These are phyloP conservation scores for Pituophis catenifer DNA, from an alignment of 2,113 vertebrate genomes.

Conservation along the genomic window DNA sequence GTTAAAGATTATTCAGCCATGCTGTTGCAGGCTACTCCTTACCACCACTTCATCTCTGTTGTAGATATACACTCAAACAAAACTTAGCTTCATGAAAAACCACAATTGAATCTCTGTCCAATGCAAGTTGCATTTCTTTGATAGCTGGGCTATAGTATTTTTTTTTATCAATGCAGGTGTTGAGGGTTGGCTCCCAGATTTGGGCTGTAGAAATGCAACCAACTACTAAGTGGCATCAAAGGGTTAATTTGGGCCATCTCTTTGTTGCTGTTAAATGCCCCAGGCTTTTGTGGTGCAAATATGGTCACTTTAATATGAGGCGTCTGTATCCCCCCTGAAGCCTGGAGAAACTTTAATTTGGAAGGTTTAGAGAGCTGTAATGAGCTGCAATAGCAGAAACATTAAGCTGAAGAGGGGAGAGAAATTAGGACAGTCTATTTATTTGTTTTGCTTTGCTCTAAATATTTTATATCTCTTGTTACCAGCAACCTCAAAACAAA, in stretches of 20 bases:
- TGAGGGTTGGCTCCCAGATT: background rate
- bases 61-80: background rate
- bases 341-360: background rate
- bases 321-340: background rate
- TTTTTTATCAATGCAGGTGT: background rate
- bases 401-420: background rate
- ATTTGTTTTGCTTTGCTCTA: slow-evolving; percentile 27
- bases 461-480: slow-evolving; percentile 28
- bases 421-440: slow-evolving; percentile 1
- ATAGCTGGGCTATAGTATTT: background rate
- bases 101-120: background rate
- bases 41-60: background rate
- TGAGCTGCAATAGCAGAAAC: background rate
- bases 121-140: background rate
- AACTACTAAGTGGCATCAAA: background rate
- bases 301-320: background rate
- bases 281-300: background rate
- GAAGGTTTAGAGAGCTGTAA: background rate
- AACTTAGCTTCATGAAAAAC: background rate
- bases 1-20: background rate
- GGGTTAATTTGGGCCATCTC: background rate
- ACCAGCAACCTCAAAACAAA: slow-evolving; percentile 48
- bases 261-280: background rate
- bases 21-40: background rate
- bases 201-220: background rate